Percentiles rank a stretch among this genome's conserved stretches.
phyloP scores from a whole-genome alignment of 2,888 invertebrate genomes.

The Rhodophaea formosa region DNA sequence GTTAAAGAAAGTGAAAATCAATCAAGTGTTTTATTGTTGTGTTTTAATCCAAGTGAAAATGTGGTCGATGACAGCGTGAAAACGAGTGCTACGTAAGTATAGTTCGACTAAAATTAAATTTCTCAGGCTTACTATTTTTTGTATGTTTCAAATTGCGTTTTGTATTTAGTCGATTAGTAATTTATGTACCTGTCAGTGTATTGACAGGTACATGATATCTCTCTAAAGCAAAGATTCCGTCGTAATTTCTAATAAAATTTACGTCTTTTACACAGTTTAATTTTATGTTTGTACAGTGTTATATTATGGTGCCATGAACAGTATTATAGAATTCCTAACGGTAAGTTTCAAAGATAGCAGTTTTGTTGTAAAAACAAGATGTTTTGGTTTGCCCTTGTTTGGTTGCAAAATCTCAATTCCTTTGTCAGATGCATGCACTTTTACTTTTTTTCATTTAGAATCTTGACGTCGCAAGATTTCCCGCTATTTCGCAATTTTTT shows the following conservation, averaged over 20 bases:
- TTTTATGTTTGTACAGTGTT: conserved; percentile 55
- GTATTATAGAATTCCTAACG: conserved; percentile 43
- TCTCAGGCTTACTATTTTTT: conserved; percentile 26
- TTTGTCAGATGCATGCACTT: conserved; percentile 71
- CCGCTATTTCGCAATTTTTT: conserved; percentile 49
- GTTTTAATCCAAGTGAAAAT: conserved; percentile 64
- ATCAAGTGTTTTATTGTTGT: conserved; percentile 49
- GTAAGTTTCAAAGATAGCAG: conserved; percentile 40
- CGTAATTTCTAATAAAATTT: conserved; percentile 58
- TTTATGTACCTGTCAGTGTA: conserved; percentile 47
- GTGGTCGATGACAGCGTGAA: conserved; percentile 77
- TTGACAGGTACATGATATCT: conserved; percentile 41
- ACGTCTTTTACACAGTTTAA: conserved; percentile 53
- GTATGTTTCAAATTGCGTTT: conserved; percentile 23
- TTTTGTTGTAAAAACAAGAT: conserved; percentile 53
- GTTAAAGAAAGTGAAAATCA: conserved; percentile 42
- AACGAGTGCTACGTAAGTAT: conserved; percentile 77
- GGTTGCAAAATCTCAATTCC: conserved; percentile 73
- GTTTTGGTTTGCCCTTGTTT: conserved; percentile 73
- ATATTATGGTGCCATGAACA: conserved; percentile 57
- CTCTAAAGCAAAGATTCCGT: conserved; percentile 54
- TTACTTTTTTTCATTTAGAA: conserved; percentile 65
- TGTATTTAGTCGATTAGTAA: conserved; percentile 49
- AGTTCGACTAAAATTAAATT: conserved; percentile 49
- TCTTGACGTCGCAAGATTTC: conserved; percentile 41